These are phyloP conservation scores for Poeciliopsis prolifica DNA, from an alignment of 2,113 vertebrate genomes.

Conservation along the genomic window DNA sequence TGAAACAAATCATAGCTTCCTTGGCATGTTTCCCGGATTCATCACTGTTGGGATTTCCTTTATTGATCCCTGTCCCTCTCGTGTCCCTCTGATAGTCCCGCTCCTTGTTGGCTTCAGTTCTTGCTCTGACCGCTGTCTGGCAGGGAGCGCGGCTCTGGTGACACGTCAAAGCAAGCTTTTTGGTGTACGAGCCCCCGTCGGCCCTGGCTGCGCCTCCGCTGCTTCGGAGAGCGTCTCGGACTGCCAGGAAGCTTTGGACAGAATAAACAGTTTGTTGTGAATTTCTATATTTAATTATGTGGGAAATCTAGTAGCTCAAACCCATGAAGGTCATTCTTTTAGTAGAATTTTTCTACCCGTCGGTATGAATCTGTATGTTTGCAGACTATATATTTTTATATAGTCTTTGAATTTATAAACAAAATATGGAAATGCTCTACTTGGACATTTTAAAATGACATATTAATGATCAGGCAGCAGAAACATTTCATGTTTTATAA, in stretches of 20 bases:
- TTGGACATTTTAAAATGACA: no score
- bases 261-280: not conserved
- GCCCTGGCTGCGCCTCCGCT: conserved; percentile 67
- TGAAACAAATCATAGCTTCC: conserved; percentile 33
- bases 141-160: conserved; percentile 74
- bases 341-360: no score
- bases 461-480: no score
- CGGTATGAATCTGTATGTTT: no score
- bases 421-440: no score
- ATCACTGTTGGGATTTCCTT: not conserved
- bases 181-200: conserved; percentile 73
- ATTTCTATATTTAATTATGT: not conserved
- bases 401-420: not conserved
- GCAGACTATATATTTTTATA: no score
- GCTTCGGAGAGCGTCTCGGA: conserved; percentile 71
- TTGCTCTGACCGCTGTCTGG: not conserved
- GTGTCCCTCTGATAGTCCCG: not conserved
- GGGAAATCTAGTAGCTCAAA: not conserved
- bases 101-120: conserved; percentile 11
- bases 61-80: not conserved
- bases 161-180: conserved; percentile 74
- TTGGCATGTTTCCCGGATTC: conserved; percentile 41
- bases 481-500: no score
- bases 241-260: conserved; percentile 59
- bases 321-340: no score